Evolutionary conservation across 2,113 vertebrate species (phyloP).

Genomic region (Hiodon tergisus): DNA sequence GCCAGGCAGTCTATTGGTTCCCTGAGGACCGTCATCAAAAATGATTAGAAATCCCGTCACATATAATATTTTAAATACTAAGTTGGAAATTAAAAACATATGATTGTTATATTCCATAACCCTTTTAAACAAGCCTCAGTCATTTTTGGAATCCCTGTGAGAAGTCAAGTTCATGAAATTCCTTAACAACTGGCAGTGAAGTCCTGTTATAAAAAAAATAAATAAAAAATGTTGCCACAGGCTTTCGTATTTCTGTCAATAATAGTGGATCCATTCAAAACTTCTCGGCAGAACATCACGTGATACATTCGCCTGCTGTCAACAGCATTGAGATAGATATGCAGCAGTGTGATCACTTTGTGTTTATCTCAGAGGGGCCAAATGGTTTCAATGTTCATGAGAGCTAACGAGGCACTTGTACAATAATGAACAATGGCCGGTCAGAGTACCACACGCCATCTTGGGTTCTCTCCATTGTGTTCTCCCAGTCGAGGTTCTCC

Average conservation of each 20-base stretch:
- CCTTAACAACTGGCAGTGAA: constrained; percentile 38
- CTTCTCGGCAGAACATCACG: constrained; percentile 40
- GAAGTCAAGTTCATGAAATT: constrained; percentile 59
- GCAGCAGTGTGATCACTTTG: background rate
- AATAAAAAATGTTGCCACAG: constrained; percentile 56
- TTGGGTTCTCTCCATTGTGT: background rate
- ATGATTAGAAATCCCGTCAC: constrained; percentile 58
- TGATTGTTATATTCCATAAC: constrained; percentile 48
- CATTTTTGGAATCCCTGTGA: constrained; percentile 60
- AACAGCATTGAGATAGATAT: constrained; percentile 43
- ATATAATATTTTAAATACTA: constrained; percentile 58
- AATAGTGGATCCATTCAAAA: constrained; percentile 38
- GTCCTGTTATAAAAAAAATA: constrained; percentile 53
- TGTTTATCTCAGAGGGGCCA: background rate
- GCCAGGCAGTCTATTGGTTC: constrained; percentile 43
- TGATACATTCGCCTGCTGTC: constrained; percentile 46
- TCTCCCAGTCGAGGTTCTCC: background rate
- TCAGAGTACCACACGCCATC: background rate
- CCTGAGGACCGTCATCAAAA: constrained; percentile 48
- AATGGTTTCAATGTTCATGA: constrained; percentile 5
- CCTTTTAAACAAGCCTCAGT: constrained; percentile 58
- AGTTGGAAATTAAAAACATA: constrained; percentile 63
- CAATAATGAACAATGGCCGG: constrained; percentile 9
- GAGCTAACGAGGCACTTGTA: background rate
- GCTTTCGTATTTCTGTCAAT: constrained; percentile 52